Evolutionary conservation across 2,113 vertebrate species (phyloP), one percentile per base, ranked within the genome.

Genomic region (Dasypus novemcinctus): DNA sequence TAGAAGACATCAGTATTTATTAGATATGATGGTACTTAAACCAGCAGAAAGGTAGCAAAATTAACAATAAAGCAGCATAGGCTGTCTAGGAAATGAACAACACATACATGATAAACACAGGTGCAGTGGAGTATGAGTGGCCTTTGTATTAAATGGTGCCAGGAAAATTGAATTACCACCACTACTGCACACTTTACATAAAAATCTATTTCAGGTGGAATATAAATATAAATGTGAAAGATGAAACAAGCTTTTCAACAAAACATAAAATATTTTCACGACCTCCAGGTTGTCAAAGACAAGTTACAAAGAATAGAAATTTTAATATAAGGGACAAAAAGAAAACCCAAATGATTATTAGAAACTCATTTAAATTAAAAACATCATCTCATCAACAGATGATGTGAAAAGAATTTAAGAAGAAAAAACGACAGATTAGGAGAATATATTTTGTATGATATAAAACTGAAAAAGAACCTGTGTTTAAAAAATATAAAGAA

Each of bases 181-280:
- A 25, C 36, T 76, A 75, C 6, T 64, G 38, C 27, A 87, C 59
- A 81, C 85, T n/a, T 76, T 64, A 69, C 52, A 64, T 72, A 79
- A 87, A 93, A 90, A 52, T 92, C 59, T 84, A 64, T 59, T 93
- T 90, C 66, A 85, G 29, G 25, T 84, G 5, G 9, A 90, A 90
- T 87, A 81, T 52, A 92, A 93, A 95, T 38, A 76, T 71, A 80
- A 83, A 59, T 84, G 57, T 92, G 7, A 33, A 87, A 94, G 10
- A 20, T 88, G 10, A 93, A 92, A 87, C 36, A 81, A 57, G 1
- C 33, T 94, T 87, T 93, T 92, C 92, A 41, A 78, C n/a, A 64
- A 95, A 95, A n/a, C 6, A 52, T 66, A 92, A 94, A 96, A 91
- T 87, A 92, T 81, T 91, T 92, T 76, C 90, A 64, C 85, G 71